Conservation (phyloP, 2,797 vertebrate species). For the Serranus cabrilla region DNA sequence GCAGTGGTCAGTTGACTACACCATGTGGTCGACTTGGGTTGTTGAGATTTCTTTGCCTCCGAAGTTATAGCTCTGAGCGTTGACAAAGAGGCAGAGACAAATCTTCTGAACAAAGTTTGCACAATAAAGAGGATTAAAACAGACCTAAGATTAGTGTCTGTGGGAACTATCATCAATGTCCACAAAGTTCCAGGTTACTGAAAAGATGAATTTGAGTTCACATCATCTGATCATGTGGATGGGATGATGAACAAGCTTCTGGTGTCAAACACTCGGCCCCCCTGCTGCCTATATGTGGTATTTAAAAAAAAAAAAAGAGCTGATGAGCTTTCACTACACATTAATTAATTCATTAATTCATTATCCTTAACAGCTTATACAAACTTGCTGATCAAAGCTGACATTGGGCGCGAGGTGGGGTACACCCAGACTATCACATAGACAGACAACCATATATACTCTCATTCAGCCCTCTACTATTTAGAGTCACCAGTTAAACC, state of each 20-base stretch:
- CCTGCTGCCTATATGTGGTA: constrained; percentile 46
- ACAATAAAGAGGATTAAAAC: constrained; percentile 29
- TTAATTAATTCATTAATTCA: no score
- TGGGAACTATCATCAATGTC: constrained; percentile 18
- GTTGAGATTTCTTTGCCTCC: neutral
- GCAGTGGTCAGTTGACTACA: neutral
- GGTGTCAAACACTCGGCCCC: constrained; percentile 39
- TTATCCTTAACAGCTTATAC: no score
- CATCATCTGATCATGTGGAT: constrained; percentile 40
- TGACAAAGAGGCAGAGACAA: constrained; percentile 2
- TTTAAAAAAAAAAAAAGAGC: accelerated
- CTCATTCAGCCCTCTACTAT: no score
- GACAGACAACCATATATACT: no score
- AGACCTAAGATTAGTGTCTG: constrained; percentile 39
- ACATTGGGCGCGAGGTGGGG: no score
- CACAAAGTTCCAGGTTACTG: constrained; percentile 5
- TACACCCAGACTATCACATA: no score
- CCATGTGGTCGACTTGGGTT: neutral
- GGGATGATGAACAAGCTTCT: constrained; percentile 8
- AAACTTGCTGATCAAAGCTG: no score
- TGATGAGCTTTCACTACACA: neutral
- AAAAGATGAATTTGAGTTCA: constrained; percentile 23
- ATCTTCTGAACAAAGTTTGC: constrained; percentile 8
- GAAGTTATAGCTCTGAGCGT: neutral
- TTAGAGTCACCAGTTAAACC: no score